Evolutionary conservation across 2,888 invertebrate species (phyloP), one percentile per base, ranked within the genome.

Genomic region (Rhamphomyia laevipes): DNA sequence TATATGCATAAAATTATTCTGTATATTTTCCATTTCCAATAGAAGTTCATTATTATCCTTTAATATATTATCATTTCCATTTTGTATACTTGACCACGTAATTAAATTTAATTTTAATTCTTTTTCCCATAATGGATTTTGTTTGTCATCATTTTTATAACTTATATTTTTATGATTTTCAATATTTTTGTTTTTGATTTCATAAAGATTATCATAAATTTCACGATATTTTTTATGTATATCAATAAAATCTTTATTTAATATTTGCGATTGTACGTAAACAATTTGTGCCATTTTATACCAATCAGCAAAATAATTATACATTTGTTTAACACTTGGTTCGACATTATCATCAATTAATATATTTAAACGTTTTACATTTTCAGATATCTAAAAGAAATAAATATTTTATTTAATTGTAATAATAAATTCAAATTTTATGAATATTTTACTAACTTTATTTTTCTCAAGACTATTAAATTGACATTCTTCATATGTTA

Each of bases 401-500:
- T 27, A 27, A 7, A 27, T 21, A 21, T 4, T 21, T 27, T 27
- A 9, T 6, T 27, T 27, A 27, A 27, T 7, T 27, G 9, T 27
- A 27, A 7, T 7, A 27, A n/a, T n/a, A n/a, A n/a, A 6, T 27
- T 27, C 9, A 6, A 6, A 7, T 27, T 27, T 7, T 27, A 27
- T 27, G 9, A 21, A 6, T 7, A 27, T 27, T 27, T 27, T 27
- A 27, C 21, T 21, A 21, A 75, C 74, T 64, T 77, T 77, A 37
- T 56, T 56, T 49, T 54, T 53, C 74, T 91, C 91, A 58, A 92
- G 75, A 60, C 88, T 84, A 71, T 92, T 91, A 68, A 92, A 90
- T 72, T 91, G 90, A 71, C 91, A 89, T 67, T 92, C 91, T 66
- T 91, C 90, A 71, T 86, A 87, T 1, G 87, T 86, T 30, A 91